Evolutionary conservation across 92 coral and sea anemone genomes (phyloP), one percentile per base, ranked within the genome.

Genomic region (Ricordea florida): DNA sequence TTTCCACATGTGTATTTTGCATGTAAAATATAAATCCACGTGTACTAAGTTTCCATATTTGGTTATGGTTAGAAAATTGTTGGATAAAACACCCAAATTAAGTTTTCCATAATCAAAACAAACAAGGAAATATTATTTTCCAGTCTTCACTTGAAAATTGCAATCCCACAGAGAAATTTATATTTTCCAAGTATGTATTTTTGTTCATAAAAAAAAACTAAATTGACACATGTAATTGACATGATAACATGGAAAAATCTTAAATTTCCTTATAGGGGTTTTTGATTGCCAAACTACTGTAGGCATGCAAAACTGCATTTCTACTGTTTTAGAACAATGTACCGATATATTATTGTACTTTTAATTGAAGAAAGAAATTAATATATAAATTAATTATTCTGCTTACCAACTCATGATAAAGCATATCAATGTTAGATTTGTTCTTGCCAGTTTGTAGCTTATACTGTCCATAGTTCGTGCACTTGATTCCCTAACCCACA

Each of bases 401-500:
- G 36, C 30, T 24, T 10, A 24, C 35, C 69, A 36, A 37, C 17
- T 23, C 9, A 20, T 22, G 11, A 41, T 4, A 25, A 63, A n/a
- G 36, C 40, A 63, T n/a, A n/a, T 41, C 6, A 63, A 21, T 40
- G 51, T 62, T 41, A 62, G 69, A 10, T 15, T 62, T 65, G 72
- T 65, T 46, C 72, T 20, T 65, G 57, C 72, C 57, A 65, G 72
- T 65, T 47, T 66, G 35, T 17, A 46, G 74, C 47, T 66, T 1
- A 66, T 47, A 48, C 44, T 48, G 45, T 66, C 74, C 74, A 66
- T 48, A 66, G 33, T 20, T 47, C 59, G 30, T 66, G 59, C 14
- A 48, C 45, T 66, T 32, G 46, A 47, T 66, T 66, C 74, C 28
- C 74, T 32, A 48, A 48, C 59, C 74, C 74, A 66, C 59, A 66